Evolutionary conservation across 1,140 invertebrate species (phyloP), one percentile per base, ranked within the genome.

Genomic region (Sesamia nonagrioides): DNA sequence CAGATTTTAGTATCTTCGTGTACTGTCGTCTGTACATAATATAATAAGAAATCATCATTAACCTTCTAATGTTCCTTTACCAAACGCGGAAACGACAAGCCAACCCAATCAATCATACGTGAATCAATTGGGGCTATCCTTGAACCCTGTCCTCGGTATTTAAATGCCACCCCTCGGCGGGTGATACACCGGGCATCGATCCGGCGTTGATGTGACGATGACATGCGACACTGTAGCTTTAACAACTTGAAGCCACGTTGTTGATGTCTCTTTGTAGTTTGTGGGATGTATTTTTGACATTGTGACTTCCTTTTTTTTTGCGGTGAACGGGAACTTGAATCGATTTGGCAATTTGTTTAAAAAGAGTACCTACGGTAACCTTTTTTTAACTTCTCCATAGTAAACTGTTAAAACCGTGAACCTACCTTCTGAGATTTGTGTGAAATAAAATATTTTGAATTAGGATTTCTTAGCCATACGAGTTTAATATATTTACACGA

Each of bases 81-180:
- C 66, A 13, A 69, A 69, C 21, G 6, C 52, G 54, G 71, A 60
- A 58, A 74, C 54, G 27, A 60, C 33, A 48, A 60, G 52, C n/a
- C 18, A n/a, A 56, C n/a, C 9, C 71, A 60, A 60, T 45, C n/a
- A 74, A 58, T 45, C 52, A 74, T 27, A 27, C 52, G 21, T 18
- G 37, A 58, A 74, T 56, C 52, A 60, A 74, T 74, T 7, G 52
- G 8, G 37, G 0, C 13, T 60, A 60, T 5, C 71, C 71, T 74
- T 74, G 71, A 74, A 58, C 71, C 54, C 42, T 74, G 71, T 15
- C 71, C 71, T 56, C 21, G 71, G 27, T 27, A 27, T 15, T 13
- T 68, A 15, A 42, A 58, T 17, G 7, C 71, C 71, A 74, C 71
- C 71, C 71, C 71, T 6, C 33, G 18, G 7, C 4, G 61, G 42